Percentiles rank a stretch among this genome's conserved stretches.
Evolutionary conservation across 2,888 invertebrate genomes (phyloP).

Genomic region (Malthinus seriepunctatus): DNA sequence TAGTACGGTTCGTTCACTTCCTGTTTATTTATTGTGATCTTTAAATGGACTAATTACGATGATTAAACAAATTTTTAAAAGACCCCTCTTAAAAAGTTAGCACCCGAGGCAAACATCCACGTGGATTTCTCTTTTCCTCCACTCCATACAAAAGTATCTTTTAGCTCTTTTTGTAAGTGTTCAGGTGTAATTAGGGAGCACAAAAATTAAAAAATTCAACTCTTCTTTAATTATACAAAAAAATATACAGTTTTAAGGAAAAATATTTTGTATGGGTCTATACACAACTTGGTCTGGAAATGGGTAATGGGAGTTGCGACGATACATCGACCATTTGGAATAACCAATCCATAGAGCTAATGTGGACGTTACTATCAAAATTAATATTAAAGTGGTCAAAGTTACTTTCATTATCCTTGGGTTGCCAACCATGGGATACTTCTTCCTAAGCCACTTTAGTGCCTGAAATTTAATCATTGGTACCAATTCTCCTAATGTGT

Average conservation of each 20-base stretch:
- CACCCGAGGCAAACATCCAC: too few species aligned
- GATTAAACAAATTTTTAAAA: too few species aligned
- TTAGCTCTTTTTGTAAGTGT: too few species aligned
- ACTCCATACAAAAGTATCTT: too few species aligned
- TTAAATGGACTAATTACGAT: too few species aligned
- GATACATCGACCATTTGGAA: constrained; percentile 38
- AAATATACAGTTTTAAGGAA: constrained; percentile 13
- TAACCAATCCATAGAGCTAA: constrained; percentile 41
- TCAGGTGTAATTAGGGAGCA: not conserved
- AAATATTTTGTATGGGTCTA: constrained; percentile 41
- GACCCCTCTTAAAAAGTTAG: too few species aligned
- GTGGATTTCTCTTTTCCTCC: too few species aligned
- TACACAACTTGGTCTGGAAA: constrained; percentile 46
- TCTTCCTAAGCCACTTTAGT: constrained; percentile 14
- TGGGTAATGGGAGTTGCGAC: constrained; percentile 39
- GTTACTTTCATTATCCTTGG: constrained; percentile 37
- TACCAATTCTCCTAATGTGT: not conserved
- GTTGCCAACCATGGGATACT: constrained; percentile 32
- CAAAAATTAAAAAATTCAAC: too few species aligned
- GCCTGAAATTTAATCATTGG: not conserved
- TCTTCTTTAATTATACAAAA: too few species aligned
- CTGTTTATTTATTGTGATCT: too few species aligned
- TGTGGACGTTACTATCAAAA: constrained; percentile 37
- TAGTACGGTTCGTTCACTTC: too few species aligned
- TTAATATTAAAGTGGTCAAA: constrained; percentile 39